Evolutionary conservation across 2,797 vertebrate genomes (phyloP).

Genomic region (Gallinago stenura): DNA sequence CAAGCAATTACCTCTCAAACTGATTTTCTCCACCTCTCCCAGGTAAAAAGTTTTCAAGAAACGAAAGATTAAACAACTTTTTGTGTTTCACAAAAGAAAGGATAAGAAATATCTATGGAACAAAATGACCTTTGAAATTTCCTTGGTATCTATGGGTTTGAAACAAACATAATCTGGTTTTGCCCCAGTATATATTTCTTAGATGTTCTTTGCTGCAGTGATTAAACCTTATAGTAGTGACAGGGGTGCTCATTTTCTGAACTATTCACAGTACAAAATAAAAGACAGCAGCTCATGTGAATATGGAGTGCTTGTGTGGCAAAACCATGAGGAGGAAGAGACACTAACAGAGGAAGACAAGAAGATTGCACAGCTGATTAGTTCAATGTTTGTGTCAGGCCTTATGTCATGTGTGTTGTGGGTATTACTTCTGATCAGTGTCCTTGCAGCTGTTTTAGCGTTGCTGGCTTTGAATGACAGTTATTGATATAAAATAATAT

Average conservation of each 20-base stretch:
- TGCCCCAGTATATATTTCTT: not conserved
- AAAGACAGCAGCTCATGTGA: not conserved
- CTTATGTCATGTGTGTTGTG: not conserved
- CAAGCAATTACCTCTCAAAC: not conserved
- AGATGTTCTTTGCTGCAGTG: not conserved
- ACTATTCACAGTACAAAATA: not conserved
- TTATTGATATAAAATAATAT: conserved; percentile 31
- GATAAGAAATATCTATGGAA: not conserved
- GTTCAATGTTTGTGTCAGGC: not conserved
- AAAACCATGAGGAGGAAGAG: not conserved
- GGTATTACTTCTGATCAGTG: not conserved
- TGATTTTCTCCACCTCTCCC: not conserved
- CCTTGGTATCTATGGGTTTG: not conserved
- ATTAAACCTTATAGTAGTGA: not conserved
- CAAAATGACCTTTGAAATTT: not conserved
- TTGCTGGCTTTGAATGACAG: conserved; percentile 38
- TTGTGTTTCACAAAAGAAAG: not conserved
- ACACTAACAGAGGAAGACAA: not conserved
- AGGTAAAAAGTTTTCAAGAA: not conserved
- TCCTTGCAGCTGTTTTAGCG: not conserved
- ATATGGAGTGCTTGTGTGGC: not conserved
- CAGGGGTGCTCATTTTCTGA: not conserved
- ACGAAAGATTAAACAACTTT: not conserved
- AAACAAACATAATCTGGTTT: not conserved
- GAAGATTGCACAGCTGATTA: not conserved